These are phyloP conservation scores for Eleginops maclovinus DNA, from an alignment of 2,113 vertebrate genomes.

Conservation along the genomic window DNA sequence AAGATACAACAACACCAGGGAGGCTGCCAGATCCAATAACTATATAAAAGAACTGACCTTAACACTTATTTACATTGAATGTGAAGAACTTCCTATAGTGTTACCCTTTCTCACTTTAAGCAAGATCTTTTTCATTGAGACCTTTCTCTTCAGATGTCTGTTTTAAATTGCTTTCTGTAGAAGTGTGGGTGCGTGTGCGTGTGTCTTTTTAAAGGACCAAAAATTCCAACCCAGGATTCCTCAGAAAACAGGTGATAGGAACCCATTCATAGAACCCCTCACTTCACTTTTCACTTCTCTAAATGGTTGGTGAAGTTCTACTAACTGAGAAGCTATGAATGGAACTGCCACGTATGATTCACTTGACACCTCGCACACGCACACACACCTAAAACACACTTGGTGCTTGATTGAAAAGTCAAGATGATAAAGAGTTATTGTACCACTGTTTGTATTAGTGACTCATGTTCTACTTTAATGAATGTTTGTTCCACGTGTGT, in stretches of 20 bases:
- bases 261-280: conserved; percentile 11
- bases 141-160: not conserved
- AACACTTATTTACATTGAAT: no score
- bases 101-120: not conserved
- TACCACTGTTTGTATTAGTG: not conserved
- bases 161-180: conserved; percentile 16
- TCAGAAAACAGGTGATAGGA: conserved; percentile 63
- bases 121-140: not conserved
- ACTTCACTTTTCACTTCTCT: conserved; percentile 61
- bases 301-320: conserved; percentile 57
- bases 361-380: not conserved
- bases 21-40: not conserved
- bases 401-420: not conserved
- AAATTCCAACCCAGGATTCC: conserved; percentile 47
- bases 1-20: not conserved
- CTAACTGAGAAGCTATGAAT: conserved; percentile 42
- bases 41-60: not conserved
- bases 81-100: not conserved
- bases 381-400: not conserved
- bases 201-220: conserved; percentile 22
- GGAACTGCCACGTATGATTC: conserved; percentile 52
- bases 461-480: conserved; percentile 30
- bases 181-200: not conserved
- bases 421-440: conserved; percentile 1
- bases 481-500: conserved; percentile 45